phyloP scores from a whole-genome alignment of 2,888 invertebrate species.

The Palloptera scutellata region DNA sequence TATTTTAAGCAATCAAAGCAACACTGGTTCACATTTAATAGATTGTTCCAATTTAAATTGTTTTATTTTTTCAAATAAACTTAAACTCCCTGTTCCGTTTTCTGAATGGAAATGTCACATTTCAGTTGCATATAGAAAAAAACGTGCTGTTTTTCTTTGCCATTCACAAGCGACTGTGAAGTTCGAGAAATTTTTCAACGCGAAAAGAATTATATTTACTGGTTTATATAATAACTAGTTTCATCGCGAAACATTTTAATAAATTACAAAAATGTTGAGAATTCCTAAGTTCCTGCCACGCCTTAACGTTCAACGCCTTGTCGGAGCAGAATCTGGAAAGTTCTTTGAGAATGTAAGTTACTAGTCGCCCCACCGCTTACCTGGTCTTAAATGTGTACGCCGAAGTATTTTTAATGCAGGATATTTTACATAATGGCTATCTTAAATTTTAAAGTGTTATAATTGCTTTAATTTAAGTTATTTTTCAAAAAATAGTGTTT shows the following conservation, averaged over 20 bases:
- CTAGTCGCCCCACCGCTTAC: constrained; percentile 2
- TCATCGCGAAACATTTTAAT: constrained; percentile 10
- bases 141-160: constrained; percentile 40
- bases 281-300: constrained; percentile 57
- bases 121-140: constrained; percentile 28
- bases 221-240: not conserved
- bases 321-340: constrained; percentile 43
- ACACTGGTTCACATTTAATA: no score
- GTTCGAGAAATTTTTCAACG: constrained; percentile 31
- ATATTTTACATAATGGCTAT: no score
- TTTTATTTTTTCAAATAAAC: not conserved
- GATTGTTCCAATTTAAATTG: not conserved
- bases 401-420: no score
- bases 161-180: constrained; percentile 34
- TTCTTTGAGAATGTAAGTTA: constrained; percentile 59
- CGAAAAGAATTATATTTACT: not conserved
- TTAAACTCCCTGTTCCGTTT: not conserved
- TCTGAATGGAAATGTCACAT: not conserved
- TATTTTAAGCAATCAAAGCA: no score
- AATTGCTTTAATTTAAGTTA: no score
- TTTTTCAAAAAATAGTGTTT: no score
- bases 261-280: constrained; percentile 51
- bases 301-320: constrained; percentile 49
- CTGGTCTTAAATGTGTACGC: constrained; percentile 4
- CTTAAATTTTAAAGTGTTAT: no score